Base-by-base conservation (phyloP, 2,888 invertebrate species). In the Halocaridina rubra region DNA sequence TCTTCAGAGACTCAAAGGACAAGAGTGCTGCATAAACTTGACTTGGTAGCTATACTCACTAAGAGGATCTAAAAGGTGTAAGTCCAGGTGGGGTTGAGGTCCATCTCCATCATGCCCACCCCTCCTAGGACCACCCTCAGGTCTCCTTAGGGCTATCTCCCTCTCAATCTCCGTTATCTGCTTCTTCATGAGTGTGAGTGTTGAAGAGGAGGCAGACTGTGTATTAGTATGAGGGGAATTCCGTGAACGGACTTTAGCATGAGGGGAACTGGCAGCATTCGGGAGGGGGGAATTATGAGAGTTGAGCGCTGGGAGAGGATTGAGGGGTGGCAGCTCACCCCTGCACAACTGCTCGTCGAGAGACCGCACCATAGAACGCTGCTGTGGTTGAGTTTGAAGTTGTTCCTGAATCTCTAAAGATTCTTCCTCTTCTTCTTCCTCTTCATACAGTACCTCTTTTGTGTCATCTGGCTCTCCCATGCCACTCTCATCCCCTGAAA, bases 91-190 rank as follows among this genome's bases (percentile, higher is more conserved):
- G 82, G 79, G 78, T 8, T 64, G 79, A 22, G 80, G 46, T 24
- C 71, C 81, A 32, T 81, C 81, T 71, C 79, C 86, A 53, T 86
- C 86, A 57, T 75, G 85, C 74, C 81, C 72, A 33, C 77, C 77
- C 61, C 81, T 77, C 77, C 80, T 81, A 59, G 76, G 76, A 33
- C 72, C 79, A 39, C 82, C 85, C 33, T 87, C 87, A 29, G 87
- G 87, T 59, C 82, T 87, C 69, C 85, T 80, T 79, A 87, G 29
- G 80, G 87, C 87, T 61, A 87, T 87, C 82, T 87, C 87, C 82
- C 87, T 59, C 82, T 87, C 87, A 61, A 87, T 87, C 74, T 87
- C 87, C 57, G 87, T 85, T 39, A 87, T 87, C 76, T 87, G 87
- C 76, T 85, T 85, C 87, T 87, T 87, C 87, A 87, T 87, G 46